Evolutionary conservation across 2,113 vertebrate species (phyloP), one percentile per base, ranked within the genome.

Genomic region (Cyphomyrus discorhynchus): DNA sequence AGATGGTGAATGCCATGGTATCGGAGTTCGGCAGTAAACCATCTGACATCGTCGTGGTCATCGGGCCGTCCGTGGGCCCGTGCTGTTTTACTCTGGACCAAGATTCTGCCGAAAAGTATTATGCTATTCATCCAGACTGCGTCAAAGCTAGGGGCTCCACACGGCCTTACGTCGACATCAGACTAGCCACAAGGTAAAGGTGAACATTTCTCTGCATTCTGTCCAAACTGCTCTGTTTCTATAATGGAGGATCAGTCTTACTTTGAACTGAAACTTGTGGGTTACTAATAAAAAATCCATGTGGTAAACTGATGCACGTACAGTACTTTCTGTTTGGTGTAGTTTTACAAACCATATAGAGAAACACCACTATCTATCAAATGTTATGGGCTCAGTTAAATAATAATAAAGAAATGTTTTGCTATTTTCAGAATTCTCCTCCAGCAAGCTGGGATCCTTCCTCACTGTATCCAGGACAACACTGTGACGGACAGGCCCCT

Each of bases 11-110:
- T 47, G 96, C 97, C 86, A 98, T 99, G 98, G 92, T 95, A 56
- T 90, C 91, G 1, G 97, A 95, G 92, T 98, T 97, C 6, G 96
- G 95, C 70, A 97, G 96, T 91, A 89, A 91, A 0, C 24, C 94
- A 89, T 93, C 94, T 86, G 94, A 99, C 90, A 96, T 99, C 45
- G 52, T 94, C 80, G 97, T 97, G 85, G 96, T 96, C 0, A 93
- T 99, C 74, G 98, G 98, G 0, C 98, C 98, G 0, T 97, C 97
- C 2, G 96, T 99, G 27, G 98, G 98, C 49, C 94, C 94, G 17
- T 99, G 98, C 90, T 99, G 98, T 89, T 99, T 98, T 92, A 96
- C 92, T 52, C 94, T 98, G 91, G 94, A 96, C 13, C 94, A 70
- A 0, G 91, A 96, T 85, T 95, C 96, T 77, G 98, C 97, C 0